phyloP scores from a whole-genome alignment of 2,888 invertebrate genomes.

The Amblyjoppa fuscipennis region DNA sequence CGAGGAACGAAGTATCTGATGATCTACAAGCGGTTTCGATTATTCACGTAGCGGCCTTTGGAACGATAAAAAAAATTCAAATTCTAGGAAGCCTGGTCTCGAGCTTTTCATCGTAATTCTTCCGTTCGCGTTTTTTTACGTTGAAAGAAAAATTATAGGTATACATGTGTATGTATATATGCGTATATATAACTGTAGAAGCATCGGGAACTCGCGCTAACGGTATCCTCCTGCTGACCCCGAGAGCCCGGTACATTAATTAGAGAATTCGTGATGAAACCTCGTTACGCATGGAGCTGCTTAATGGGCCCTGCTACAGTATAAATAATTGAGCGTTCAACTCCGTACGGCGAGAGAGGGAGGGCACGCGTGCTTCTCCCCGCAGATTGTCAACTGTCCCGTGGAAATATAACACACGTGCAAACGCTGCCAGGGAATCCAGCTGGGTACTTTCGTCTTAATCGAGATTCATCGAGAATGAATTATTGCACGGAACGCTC shows the following conservation, averaged over 20 bases:
- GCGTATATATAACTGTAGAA: neutral
- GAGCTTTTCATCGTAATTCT: neutral
- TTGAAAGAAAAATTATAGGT: neutral
- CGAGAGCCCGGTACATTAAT: constrained; percentile 40
- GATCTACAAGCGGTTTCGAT: neutral
- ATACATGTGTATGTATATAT: neutral
- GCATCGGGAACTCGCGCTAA: neutral
- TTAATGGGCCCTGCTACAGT: constrained; percentile 28
- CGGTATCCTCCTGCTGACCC: constrained; percentile 25
- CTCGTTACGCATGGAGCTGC: constrained; percentile 44
- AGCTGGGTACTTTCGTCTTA: constrained; percentile 1
- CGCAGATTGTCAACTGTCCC: constrained; percentile 1
- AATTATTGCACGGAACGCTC: constrained; percentile 4
- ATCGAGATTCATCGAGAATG: constrained; percentile 27
- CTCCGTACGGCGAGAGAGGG: constrained; percentile 2
- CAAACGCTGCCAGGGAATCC: neutral
- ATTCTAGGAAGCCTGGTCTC: neutral
- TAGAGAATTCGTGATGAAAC: constrained; percentile 50
- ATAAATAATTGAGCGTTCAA: constrained; percentile 57
- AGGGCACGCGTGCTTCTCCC: constrained; percentile 6
- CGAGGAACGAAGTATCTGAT: neutral
- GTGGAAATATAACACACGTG: constrained; percentile 2
- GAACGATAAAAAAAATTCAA: neutral
- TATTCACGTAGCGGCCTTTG: neutral
- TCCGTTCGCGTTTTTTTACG: neutral